Evolutionary conservation across 2,888 invertebrate species (phyloP), one percentile per base, ranked within the genome.

Genomic region (Spialia ferax): DNA sequence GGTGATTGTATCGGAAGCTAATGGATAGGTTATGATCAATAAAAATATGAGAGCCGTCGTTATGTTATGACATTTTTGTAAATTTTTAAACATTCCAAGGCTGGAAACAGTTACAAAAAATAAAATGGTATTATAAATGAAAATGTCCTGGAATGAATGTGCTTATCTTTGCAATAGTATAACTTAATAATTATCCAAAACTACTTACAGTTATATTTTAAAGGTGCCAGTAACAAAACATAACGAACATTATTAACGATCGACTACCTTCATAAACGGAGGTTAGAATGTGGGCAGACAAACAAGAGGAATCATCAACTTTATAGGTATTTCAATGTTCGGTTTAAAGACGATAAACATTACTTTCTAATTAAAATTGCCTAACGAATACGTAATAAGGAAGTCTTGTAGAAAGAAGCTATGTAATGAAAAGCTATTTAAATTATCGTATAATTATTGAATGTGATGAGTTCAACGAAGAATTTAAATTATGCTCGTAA

Each of bases 1-100:
- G 42, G 2, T 42, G 42, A 42, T 15, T 15, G 15, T 42, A 42
- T 42, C 42, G 42, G 42, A 15, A 42, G 42, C 42, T 42, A 42
- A 42, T 42, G 42, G 42, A 42, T 42, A 15, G 18, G 42, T 42
- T 42, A 42, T 32, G 32, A 18, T 42, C 42, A 42, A 15, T 42
- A 42, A 32, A 32, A 32, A 32, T 32, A 11, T 11, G 42, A 42
- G 42, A 42, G 7, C 18, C 42, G 18, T 42, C 42, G 8, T 18
- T 42, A 42, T 15, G n/a, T n/a, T n/a, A 42, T 15, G 42, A 7
- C 42, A 42, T 42, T 42, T 11, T 32, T 32, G 32, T 32, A 32
- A 8, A 42, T 8, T 42, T 42, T 42, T 7, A 42, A 42, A 6
- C 42, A 3, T n/a, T n/a, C 13, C 2, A 13, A n/a, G 3, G 38